Conservation (phyloP, 2,113 vertebrate species). For the Fregetta grallaria region DNA sequence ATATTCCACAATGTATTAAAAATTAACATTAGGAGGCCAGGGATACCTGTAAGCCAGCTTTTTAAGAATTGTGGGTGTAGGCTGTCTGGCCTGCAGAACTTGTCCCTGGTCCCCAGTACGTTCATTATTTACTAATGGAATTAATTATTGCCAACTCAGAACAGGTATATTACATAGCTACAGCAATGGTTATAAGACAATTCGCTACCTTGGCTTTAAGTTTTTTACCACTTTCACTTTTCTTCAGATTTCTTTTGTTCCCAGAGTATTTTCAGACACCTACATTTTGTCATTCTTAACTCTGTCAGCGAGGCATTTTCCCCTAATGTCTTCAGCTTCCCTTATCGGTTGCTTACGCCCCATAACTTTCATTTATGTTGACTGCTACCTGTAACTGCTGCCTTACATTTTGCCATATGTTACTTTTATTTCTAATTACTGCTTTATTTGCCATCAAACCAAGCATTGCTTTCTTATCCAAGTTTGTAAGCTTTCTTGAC, state of each 20-base stretch:
- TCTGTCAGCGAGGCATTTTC: not conserved
- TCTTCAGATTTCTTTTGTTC: not conserved
- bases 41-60: not conserved
- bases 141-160: not conserved
- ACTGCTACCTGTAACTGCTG: conserved; percentile 13
- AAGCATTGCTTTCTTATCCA: not conserved
- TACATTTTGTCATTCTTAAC: not conserved
- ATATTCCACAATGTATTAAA: not conserved
- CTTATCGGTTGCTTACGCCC: not conserved
- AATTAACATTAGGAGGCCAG: not conserved
- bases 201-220: not conserved
- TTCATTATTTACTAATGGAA: not conserved
- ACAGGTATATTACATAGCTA: not conserved
- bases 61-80: not conserved
- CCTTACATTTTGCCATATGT: conserved; percentile 4
- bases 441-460: conserved; percentile 1
- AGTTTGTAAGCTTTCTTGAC: not conserved
- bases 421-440: conserved; percentile 30
- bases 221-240: not conserved
- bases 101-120: not conserved
- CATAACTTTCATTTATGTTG: not conserved
- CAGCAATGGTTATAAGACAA: not conserved
- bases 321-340: not conserved
- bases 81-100: not conserved
- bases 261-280: not conserved